These are phyloP conservation scores for Drosophila helvetica DNA, from an alignment of 2,888 invertebrate genomes.

Conservation along the genomic window DNA sequence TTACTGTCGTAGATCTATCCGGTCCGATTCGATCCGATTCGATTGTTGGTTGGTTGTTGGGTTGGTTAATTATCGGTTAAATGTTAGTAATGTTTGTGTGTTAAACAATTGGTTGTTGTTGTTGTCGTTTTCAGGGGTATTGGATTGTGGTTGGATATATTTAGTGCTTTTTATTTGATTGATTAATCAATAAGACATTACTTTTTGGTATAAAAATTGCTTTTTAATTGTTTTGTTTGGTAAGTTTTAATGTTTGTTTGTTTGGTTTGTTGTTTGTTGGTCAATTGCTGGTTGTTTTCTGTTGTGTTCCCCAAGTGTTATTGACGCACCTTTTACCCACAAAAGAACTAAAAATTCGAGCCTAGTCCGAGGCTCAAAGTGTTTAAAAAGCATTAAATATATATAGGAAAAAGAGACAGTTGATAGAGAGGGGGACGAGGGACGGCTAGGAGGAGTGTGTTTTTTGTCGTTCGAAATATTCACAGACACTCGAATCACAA, in stretches of 20 bases:
- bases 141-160: conserved; percentile 57
- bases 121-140: conserved; percentile 21
- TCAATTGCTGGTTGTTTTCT: conserved; percentile 60
- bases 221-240: conserved; percentile 71
- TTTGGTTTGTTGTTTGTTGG: conserved; percentile 54
- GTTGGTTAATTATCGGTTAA: conserved; percentile 79
- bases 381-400: conserved; percentile 83
- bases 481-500: conserved; percentile 50
- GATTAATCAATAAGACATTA: conserved; percentile 74
- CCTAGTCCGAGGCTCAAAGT: conserved; percentile 28
- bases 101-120: conserved; percentile 62
- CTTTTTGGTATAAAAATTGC: conserved; percentile 65
- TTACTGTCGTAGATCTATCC: conserved; percentile 84
- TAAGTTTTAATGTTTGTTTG: conserved; percentile 49
- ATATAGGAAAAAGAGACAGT: conserved; percentile 35
- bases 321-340: conserved; percentile 77
- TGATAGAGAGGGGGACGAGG: conserved; percentile 20
- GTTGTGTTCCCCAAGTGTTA: conserved; percentile 61
- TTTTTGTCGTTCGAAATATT: conserved; percentile 39
- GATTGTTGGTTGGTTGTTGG: conserved; percentile 37
- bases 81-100: conserved; percentile 76
- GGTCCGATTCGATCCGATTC: conserved; percentile 1
- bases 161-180: conserved; percentile 82
- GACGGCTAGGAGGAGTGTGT: conserved; percentile 38
- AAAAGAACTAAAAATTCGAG: conserved; percentile 24